Evolutionary conservation across 2,888 invertebrate species (phyloP).

Genomic region (Pammene aurita): DNA sequence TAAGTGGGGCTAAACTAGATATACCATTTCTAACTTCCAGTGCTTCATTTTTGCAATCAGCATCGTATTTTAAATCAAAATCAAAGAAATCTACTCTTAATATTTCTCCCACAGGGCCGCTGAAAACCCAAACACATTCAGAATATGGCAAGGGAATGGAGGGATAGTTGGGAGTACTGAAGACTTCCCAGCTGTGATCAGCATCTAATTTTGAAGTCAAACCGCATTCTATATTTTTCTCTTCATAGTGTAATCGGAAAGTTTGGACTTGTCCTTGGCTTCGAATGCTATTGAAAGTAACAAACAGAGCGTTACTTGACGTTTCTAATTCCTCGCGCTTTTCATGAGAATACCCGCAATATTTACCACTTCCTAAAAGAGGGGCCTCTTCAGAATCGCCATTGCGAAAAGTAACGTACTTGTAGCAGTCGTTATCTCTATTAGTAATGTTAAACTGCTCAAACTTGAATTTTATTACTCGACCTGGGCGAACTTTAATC

Average conservation of each 20-base stretch:
- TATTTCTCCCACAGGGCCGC: slow-evolving; percentile 88
- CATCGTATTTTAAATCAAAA: slow-evolving; percentile 85
- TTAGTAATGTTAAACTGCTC: slow-evolving; percentile 83
- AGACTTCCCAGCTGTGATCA: slow-evolving; percentile 75
- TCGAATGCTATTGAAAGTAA: slow-evolving; percentile 46
- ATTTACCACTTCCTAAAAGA: slow-evolving; percentile 87
- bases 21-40: slow-evolving; percentile 94
- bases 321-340: slow-evolving; percentile 77
- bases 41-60: slow-evolving; percentile 80
- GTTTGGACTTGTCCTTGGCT: slow-evolving; percentile 49
- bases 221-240: slow-evolving; percentile 87
- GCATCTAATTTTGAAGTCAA: slow-evolving; percentile 82
- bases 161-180: slow-evolving; percentile 92
- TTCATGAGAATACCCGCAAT: slow-evolving; percentile 83
- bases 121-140: slow-evolving; percentile 92
- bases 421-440: slow-evolving; percentile 58
- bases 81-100: slow-evolving; percentile 90
- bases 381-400: slow-evolving; percentile 89
- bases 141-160: slow-evolving; percentile 89
- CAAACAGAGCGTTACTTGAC: slow-evolving; percentile 83
- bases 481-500: slow-evolving; percentile 88
- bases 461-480: slow-evolving; percentile 87
- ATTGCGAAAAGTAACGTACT: slow-evolving; percentile 86
- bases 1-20: slow-evolving; percentile 85
- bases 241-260: slow-evolving; percentile 83